A percentile compares a stretch with the other conserved stretches of the same genome.
Conservation (phyloP, 2,888 invertebrate genomes). For the Empis livida region DNA sequence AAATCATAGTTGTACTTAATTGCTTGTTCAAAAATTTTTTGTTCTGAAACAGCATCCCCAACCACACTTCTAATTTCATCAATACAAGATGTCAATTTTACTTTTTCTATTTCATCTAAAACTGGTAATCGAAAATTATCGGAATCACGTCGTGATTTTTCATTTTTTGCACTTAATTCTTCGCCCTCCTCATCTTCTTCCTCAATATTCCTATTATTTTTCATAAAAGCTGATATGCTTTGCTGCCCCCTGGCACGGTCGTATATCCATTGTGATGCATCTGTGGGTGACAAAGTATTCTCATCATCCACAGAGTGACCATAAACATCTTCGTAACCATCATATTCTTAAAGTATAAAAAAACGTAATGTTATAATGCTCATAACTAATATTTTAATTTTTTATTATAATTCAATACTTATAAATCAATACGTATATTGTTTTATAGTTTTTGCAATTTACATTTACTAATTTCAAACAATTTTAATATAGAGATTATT, state of each 20-base stretch:
- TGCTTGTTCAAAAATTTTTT: constrained; percentile 56
- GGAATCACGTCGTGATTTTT: constrained; percentile 30
- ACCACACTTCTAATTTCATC: constrained; percentile 69
- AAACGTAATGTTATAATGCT: too few species aligned
- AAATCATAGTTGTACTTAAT: constrained; percentile 59
- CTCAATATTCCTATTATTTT: constrained; percentile 49
- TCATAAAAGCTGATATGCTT: constrained; percentile 62
- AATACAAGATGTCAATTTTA: constrained; percentile 66
- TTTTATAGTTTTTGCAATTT: too few species aligned
- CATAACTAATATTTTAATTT: too few species aligned
- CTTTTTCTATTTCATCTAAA: constrained; percentile 55
- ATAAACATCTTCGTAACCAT: constrained; percentile 73
- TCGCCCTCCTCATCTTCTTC: constrained; percentile 58
- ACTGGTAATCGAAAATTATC: constrained; percentile 38
- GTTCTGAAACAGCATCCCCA: constrained; percentile 62
- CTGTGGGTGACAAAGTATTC: constrained; percentile 78
- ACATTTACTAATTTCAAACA: too few species aligned
- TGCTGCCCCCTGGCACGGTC: constrained; percentile 63
- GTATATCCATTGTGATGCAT: constrained; percentile 71
- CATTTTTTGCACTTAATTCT: constrained; percentile 40
- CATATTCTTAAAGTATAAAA: constrained; percentile 53
- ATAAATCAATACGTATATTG: too few species aligned
- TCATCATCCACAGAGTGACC: constrained; percentile 93
- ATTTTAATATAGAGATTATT: too few species aligned
- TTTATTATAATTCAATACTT: too few species aligned